These are phyloP conservation scores for Archivesica marissinica DNA, from an alignment of 1,140 invertebrate species.

Conservation along the genomic window DNA sequence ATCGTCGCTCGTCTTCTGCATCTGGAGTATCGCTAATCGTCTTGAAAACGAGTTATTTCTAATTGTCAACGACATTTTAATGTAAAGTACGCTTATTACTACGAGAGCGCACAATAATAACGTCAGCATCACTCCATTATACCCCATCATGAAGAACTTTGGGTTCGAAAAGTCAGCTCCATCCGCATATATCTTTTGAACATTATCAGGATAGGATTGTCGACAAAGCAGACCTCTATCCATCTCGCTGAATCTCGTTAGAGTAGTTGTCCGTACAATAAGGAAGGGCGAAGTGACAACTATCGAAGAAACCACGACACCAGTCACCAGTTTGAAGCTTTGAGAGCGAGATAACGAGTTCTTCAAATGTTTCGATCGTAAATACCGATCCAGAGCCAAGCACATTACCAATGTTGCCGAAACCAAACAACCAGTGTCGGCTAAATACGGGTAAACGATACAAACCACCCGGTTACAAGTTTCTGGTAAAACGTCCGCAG, in stretches of 20 bases:
- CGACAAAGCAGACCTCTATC: neutral
- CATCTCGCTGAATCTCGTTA: neutral
- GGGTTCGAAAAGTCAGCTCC: neutral
- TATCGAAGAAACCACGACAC: neutral
- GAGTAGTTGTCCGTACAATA: neutral
- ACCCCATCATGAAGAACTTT: neutral
- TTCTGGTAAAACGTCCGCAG: neutral
- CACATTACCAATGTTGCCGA: constrained; percentile 17
- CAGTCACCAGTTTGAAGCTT: neutral
- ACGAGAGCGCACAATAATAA: neutral
- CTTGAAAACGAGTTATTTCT: neutral
- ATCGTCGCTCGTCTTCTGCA: neutral
- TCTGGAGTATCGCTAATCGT: neutral
- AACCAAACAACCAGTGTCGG: neutral
- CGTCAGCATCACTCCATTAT: neutral
- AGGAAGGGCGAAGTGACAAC: constrained; percentile 25
- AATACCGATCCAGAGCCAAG: constrained; percentile 15
- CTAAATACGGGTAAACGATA: neutral
- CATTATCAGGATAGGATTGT: neutral
- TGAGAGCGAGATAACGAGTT: neutral
- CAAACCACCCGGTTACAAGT: neutral
- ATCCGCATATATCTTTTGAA: neutral
- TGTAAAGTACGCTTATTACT: neutral
- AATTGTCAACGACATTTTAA: constrained; percentile 10
- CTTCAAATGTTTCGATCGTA: constrained; percentile 3